These are phyloP conservation scores for Tineola bisselliella DNA, from an alignment of 2,888 invertebrate genomes.

Conservation along the genomic window DNA sequence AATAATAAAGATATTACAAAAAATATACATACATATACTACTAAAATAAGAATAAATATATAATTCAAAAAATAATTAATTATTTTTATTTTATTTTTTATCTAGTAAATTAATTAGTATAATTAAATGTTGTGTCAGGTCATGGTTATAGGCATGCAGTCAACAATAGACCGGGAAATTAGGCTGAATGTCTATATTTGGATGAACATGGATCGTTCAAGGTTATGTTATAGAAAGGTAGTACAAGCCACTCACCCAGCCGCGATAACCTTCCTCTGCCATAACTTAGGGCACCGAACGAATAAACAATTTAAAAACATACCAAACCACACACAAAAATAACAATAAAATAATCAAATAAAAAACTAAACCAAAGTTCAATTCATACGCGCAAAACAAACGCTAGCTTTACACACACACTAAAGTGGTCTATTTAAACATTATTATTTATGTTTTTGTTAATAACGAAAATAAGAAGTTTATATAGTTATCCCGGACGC, in stretches of 20 bases:
- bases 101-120: no score
- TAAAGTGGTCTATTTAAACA: neutral
- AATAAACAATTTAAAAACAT: neutral
- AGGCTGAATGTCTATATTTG: neutral
- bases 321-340: neutral
- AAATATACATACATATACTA: no score
- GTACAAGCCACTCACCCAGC: neutral
- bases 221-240: neutral
- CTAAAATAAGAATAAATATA: no score
- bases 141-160: neutral
- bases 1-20: no score
- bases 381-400: neutral
- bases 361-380: neutral
- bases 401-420: neutral
- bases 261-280: neutral
- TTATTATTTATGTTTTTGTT: neutral
- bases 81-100: no score
- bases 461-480: constrained; percentile 4
- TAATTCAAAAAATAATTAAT: no score
- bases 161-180: neutral
- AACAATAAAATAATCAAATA: neutral
- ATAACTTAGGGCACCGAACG: neutral
- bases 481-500: constrained; percentile 24
- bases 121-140: no score
- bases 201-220: neutral